Conservation (phyloP, 2,888 invertebrate genomes). For the Pheosia gnoma region DNA sequence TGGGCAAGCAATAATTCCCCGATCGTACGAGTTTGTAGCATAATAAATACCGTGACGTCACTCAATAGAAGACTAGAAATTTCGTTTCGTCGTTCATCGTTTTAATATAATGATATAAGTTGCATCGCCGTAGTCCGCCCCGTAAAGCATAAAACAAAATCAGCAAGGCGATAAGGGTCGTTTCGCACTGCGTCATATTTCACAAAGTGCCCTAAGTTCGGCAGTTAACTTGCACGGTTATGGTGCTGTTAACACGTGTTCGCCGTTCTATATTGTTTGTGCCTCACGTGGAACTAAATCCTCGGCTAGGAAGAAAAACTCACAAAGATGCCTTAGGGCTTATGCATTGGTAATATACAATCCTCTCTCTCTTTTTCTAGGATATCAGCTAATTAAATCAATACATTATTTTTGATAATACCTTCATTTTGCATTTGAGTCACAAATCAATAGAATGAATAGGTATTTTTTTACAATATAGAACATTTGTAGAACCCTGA, state of each 20-base stretch:
- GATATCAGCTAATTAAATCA: no score
- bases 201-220: slow-evolving; percentile 80
- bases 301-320: slow-evolving; percentile 54
- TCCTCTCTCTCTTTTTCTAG: no score
- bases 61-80: neutral
- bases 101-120: slow-evolving; percentile 9
- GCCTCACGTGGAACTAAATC: slow-evolving; percentile 63
- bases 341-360: neutral
- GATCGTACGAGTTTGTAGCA: no score
- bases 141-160: slow-evolving; percentile 55
- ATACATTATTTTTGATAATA: no score
- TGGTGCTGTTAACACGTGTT: slow-evolving; percentile 82
- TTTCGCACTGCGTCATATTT: slow-evolving; percentile 79
- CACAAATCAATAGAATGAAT: neutral
- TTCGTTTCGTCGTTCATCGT: no score
- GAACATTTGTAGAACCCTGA: neutral
- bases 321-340: slow-evolving; percentile 38
- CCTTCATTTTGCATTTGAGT: no score
- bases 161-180: slow-evolving; percentile 68
- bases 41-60: neutral
- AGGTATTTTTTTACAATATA: neutral
- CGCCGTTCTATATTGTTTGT: slow-evolving; percentile 70
- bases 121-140: slow-evolving; percentile 14
- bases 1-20: no score
- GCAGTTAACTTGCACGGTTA: slow-evolving; percentile 79